Base-by-base conservation (phyloP, 2,113 vertebrate genomes). In the Daboia siamensis region DNA sequence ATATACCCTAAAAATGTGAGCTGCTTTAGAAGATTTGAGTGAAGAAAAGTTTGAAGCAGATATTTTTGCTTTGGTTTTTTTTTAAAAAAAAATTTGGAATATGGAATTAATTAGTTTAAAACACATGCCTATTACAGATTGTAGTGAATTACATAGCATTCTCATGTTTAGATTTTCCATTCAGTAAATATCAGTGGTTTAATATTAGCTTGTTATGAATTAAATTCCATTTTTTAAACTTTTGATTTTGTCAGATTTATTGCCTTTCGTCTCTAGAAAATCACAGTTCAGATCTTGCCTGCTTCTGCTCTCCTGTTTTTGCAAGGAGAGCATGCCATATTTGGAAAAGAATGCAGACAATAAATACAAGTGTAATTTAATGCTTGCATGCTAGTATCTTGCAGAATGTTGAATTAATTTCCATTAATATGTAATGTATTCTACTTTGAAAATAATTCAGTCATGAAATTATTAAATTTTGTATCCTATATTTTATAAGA, bases 271-370 rank as follows among this genome's bases (percentile, higher is more conserved):
- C 29, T 57, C 33, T 92, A 3, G 24, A 15, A n/a, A 86, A 44
- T 39, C 2, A 6, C 11, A 24, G 17, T 33, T 95, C 93, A 92
- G 92, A 64, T 93, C 74, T n/a, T 87, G 6, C 48, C 8, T 56
- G 56, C 55, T 91, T 1, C 59, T 84, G 29, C 89, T 88, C 94
- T 92, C 90, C 93, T 95, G 48, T 0, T 61, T 96, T 93, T 94
- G 39, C 92, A 94, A 95, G 91, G 93, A 90, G 33, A 52, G 46
- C 55, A 92, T 94, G 94, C 98, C 97, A 95, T 98, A 98, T 98
- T 97, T 97, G 97, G 97, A 96, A 94, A 98, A 97, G 96, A 97
- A 98, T 98, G 97, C 96, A 92, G 95, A 97, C 94, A 97, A 94
- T 97, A 97, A 95, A 90, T 91, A 86, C 91, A 95, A 97, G 93